Evolutionary conservation across 2,797 vertebrate species (phyloP), one percentile per base, ranked within the genome.

Genomic region (Rhinogobio ventralis): DNA sequence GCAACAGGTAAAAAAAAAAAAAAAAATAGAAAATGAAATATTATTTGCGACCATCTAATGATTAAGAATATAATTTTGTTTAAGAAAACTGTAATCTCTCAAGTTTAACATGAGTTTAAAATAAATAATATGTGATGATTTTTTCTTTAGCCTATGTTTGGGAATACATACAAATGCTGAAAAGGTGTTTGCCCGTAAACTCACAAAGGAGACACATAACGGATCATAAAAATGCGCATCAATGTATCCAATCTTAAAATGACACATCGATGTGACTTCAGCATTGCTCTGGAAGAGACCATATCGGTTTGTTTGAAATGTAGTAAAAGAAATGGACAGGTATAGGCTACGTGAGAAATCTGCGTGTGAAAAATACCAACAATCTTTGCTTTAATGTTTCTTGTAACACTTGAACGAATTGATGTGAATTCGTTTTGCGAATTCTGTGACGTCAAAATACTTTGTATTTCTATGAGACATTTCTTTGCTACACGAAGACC

Each of bases 381-480:
- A 42, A 42, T 39, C 7, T 42, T 8, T 42, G 8, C 2, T 42
- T 42, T 10, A 10, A 42, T 42, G 39, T 42, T 3, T 64, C 15
- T 42, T 9, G 23, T 39, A n/a, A 75, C 39, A 28, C 39, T 15
- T 74, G 5, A 74, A 74, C 69, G 28, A 74, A 53, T 17, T 23
- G 30, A 66, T 20, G 1, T 51, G 25, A 64, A 64, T 82, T 82
- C 81, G 71, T 82, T 82, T 64, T 66, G 28, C 5, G 60, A 39
- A 33, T 42, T 42, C 0, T 33, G 20, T 73, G 42, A 73, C 36
- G 55, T 82, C 28, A 64, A 60, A 79, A 74, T 74, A 3, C 20
- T 30, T 36, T 33, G 55, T 33, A 20, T 64, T 66, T 66, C 71
- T 75, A 20, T 42, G 0, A 53, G 25, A 64, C 19, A 57, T 55